Conservation (phyloP, 2,113 vertebrate genomes). For the Coturnix japonica region DNA sequence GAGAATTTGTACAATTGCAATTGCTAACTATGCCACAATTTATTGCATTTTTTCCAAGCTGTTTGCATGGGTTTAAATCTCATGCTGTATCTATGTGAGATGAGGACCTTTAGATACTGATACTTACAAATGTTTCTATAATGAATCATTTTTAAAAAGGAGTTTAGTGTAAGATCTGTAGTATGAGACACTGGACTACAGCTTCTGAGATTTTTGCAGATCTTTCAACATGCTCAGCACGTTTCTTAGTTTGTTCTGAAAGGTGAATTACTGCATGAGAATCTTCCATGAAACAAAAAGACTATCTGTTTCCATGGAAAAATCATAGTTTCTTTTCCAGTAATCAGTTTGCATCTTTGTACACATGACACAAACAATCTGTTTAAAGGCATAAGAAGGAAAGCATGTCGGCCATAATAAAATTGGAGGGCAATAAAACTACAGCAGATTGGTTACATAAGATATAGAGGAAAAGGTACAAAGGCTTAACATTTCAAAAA, state of each 20-base stretch:
- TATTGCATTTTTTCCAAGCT: not conserved
- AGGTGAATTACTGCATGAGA: not conserved
- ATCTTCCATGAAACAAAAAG: not conserved
- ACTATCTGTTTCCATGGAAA: conserved; percentile 26
- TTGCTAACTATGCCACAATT: not conserved
- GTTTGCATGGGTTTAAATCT: not conserved
- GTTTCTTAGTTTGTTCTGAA: not conserved
- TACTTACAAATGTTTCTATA: not conserved
- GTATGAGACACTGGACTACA: not conserved
- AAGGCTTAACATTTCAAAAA: not conserved
- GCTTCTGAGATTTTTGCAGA: not conserved
- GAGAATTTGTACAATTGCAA: not conserved
- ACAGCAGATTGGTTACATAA: not conserved
- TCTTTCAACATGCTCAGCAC: not conserved
- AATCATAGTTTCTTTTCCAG: not conserved
- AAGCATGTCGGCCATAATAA: not conserved
- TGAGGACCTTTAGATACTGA: not conserved
- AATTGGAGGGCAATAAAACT: not conserved
- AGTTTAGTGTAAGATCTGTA: not conserved
- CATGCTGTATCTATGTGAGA: not conserved
- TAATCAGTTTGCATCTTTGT: not conserved
- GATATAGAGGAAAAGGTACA: not conserved
- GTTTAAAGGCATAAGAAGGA: conserved; percentile 6
- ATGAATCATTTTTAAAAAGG: not conserved
- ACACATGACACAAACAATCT: not conserved